A percentile compares a stretch with the other conserved stretches of the same genome.
Conservation (phyloP, 2,113 vertebrate species). For the Ceuthmochares aereus region DNA sequence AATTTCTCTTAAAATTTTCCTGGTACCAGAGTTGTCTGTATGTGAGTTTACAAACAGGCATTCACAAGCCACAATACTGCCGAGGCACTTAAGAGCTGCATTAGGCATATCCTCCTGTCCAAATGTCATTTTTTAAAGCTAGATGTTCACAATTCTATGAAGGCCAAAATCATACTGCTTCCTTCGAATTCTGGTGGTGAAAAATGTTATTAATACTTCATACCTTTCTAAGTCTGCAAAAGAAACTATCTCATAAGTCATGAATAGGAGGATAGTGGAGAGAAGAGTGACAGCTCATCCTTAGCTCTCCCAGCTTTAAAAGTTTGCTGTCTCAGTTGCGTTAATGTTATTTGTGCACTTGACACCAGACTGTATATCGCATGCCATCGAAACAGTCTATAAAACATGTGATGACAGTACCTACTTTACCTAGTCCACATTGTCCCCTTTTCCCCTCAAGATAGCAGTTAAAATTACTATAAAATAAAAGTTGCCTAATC, state of each 20-base stretch:
- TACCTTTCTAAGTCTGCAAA: neutral
- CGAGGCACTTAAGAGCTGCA: rapidly evolving
- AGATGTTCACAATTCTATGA: neutral
- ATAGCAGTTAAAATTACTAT: neutral
- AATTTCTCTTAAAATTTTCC: neutral
- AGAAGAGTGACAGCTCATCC: neutral
- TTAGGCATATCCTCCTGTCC: neutral
- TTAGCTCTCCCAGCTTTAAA: neutral
- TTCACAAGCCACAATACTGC: neutral
- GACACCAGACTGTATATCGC: neutral
- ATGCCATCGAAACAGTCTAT: neutral
- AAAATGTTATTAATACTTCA: neutral
- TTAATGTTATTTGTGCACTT: neutral
- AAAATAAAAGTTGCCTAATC: neutral
- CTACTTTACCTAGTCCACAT: neutral
- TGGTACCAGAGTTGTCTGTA: neutral
- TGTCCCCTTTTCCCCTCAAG: neutral
- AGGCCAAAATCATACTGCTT: neutral
- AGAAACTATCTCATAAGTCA: neutral
- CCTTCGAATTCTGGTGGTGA: neutral
- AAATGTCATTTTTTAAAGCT: neutral
- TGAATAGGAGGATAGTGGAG: neutral
- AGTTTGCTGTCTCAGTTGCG: neutral
- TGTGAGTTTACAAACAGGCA: rapidly evolving
- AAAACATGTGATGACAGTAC: neutral